Base-by-base conservation (phyloP, 1,140 invertebrate species). In the Drosophila ananassae region DNA sequence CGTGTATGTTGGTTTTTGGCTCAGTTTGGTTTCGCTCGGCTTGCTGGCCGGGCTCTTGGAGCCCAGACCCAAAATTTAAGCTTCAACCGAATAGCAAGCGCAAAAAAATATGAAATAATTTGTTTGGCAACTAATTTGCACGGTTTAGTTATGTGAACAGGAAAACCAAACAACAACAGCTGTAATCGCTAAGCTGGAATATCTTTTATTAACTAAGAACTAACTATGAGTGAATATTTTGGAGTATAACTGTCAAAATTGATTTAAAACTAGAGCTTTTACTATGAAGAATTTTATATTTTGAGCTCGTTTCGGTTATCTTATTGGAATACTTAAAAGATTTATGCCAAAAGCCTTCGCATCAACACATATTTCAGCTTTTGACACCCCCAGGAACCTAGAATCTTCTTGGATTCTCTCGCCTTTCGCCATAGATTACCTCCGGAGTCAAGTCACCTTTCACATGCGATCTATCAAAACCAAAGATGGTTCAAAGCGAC, bases 51-150 rank as follows among this genome's bases (percentile, higher is more conserved):
- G 22, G 54, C 44, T 37, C 13, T 46, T 24, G 4, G 25, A 17
- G 25, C 25, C 25, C 25, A 22, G 21, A 47, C 44, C 44, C 22
- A 46, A 52, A 53, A 28, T 37, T 24, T 21, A 28, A 53, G 37
- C 59, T 48, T 2, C 25, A 22, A 2, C 48, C 48, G 39, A 64
- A 64, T 37, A 50, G 44, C 58, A n/a, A 52, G 58, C 55, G 25
- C 37, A 46, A 47, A 52, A 63, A 32, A 32, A 63, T 64, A 73
- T 62, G 74, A 69, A 53, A 53, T 72, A 73, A 78, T 77, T 77
- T 77, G 66, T 72, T 77, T 63, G 74, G 50, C 74, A 77, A 77
- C 75, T 72, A 77, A 78, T 78, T 78, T 74, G 72, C 71, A 74
- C 72, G 71, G 60, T 52, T 74, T 74, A 66, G 72, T 74, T 74